Evolutionary conservation across 2,113 vertebrate species (phyloP).

Genomic region (Clarias batrachus): DNA sequence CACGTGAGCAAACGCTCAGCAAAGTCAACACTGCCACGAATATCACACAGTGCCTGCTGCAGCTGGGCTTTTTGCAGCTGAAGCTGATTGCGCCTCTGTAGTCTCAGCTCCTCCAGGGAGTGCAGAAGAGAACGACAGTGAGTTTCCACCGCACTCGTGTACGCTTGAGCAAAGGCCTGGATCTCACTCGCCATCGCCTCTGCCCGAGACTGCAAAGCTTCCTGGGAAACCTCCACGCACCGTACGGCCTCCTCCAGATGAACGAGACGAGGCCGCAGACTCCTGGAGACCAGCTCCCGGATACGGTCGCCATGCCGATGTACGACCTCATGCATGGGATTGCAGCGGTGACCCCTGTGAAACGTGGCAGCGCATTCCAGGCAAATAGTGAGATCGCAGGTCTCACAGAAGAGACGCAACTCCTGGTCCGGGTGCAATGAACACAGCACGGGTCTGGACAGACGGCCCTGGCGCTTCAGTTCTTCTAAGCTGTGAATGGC

Average conservation of each 20-base stretch:
- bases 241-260: conserved; percentile 71
- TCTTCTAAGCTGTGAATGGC: conserved; percentile 72
- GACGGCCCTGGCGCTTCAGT: conserved; percentile 68
- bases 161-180: conserved; percentile 72
- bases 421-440: conserved; percentile 80
- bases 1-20: conserved; percentile 78
- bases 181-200: conserved; percentile 74
- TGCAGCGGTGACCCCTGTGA: conserved; percentile 80
- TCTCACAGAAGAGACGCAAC: conserved; percentile 85
- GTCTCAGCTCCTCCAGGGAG: conserved; percentile 77
- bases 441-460: conserved; percentile 77
- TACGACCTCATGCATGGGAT: conserved; percentile 69
- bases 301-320: conserved; percentile 77
- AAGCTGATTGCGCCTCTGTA: conserved; percentile 79
- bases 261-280: conserved; percentile 72
- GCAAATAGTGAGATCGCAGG: conserved; percentile 82
- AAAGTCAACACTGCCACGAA: conserved; percentile 77
- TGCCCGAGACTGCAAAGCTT: conserved; percentile 57
- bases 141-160: conserved; percentile 77
- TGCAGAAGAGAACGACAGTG: conserved; percentile 80
- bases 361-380: conserved; percentile 74
- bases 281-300: conserved; percentile 70
- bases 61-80: conserved; percentile 84
- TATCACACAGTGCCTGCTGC: conserved; percentile 83
- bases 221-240: conserved; percentile 67